Base-by-base conservation (phyloP, 64 coral and sea anemone species). In the Pocillopora damicornis region DNA sequence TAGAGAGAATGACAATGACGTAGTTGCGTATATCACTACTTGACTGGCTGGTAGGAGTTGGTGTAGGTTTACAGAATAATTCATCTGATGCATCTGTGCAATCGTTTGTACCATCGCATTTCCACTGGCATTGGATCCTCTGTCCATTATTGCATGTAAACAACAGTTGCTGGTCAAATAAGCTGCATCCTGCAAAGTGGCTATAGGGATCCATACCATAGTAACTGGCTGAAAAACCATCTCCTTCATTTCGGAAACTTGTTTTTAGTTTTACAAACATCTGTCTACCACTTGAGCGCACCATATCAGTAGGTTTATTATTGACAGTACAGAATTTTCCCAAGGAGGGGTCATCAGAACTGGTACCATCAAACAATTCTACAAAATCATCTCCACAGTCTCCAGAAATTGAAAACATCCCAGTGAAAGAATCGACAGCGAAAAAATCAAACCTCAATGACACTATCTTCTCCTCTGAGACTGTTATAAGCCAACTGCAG, bases 81-180 rank as follows among this genome's bases (percentile, higher is more conserved):
- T 96, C 94, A 93, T 96, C 94, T 59, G 94, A 96, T 23, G 77
- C 86, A 83, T 96, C 94, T 78, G 87, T 72, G 79, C 94, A 96
- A 34, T 96, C 94, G 88, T 93, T 79, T 15, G 94, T 74, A 11
- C 88, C 84, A 88, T 97, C 94, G 79, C 94, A 97, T 72, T 97
- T 93, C 88, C 91, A 90, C 57, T 90, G 94, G 16, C 94, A 97
- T 37, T 84, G 88, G 73, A 97, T 97, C 63, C 78, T 90, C 37
- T 76, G 88, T 2, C 88, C 91, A 79, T 87, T 93, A 1, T 93
- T 90, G 61, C 94, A 97, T 61, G 65, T 93, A 73, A 93, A 97
- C 15, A 97, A 63, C 59, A 97, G 77, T 25, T 97, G 77, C 61
- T 97, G 13, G 13, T 88, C 82, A 60, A 86, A 87, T 57, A 93